These are phyloP conservation scores for Pangasius larnaudii DNA, from an alignment of 2,797 vertebrate species.

Conservation along the genomic window DNA sequence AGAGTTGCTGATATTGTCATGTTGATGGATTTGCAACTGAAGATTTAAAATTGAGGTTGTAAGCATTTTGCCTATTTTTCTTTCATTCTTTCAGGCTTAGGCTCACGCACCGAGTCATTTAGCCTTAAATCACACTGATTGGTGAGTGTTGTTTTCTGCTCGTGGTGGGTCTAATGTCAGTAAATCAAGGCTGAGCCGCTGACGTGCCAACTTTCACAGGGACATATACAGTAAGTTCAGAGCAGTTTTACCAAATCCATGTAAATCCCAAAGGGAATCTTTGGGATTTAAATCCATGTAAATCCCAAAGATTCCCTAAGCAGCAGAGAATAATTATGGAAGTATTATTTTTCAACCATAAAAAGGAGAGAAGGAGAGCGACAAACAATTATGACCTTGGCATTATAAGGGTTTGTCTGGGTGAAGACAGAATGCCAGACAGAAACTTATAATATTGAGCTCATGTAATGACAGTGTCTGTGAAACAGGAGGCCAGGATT, in stretches of 20 bases:
- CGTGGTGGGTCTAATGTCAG: background rate
- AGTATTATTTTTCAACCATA: constrained; percentile 11
- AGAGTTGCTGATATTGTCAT: background rate
- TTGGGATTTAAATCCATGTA: background rate
- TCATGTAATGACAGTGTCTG: constrained; percentile 5
- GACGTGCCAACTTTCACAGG: background rate
- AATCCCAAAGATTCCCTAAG: background rate
- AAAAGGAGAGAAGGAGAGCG: background rate
- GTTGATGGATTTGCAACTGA: background rate
- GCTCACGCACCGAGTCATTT: background rate
- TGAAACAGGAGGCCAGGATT: constrained; percentile 15
- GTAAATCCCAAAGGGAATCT: background rate
- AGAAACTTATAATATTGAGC: constrained; percentile 2
- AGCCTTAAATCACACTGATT: background rate
- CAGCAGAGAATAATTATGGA: background rate
- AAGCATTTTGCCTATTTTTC: background rate
- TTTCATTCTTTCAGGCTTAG: background rate
- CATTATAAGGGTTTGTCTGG: constrained; percentile 14
- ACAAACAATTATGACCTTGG: background rate
- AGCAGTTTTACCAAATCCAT: background rate
- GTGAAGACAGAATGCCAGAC: constrained; percentile 11
- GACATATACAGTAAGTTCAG: background rate
- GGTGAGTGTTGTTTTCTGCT: constrained; percentile 1
- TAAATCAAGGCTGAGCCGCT: background rate
- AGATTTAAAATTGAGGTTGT: constrained; percentile 1